Conservation (phyloP, 2,888 invertebrate genomes). For the Dasypogon diadema region DNA sequence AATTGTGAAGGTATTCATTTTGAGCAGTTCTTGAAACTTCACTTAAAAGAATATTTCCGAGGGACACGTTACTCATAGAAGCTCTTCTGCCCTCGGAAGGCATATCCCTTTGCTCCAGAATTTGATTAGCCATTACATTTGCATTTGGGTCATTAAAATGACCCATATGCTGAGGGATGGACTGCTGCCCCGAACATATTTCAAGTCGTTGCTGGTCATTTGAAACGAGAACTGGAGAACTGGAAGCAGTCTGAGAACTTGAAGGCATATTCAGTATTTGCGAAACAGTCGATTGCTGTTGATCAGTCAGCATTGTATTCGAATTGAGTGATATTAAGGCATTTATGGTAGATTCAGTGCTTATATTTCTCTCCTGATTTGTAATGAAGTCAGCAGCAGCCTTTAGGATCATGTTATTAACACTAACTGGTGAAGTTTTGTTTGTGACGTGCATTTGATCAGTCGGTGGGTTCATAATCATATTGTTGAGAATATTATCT, state of each 20-base stretch:
- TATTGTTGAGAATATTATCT: slow-evolving; percentile 66
- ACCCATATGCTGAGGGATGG: slow-evolving; percentile 52
- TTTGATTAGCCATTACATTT: slow-evolving; percentile 50
- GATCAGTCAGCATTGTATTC: slow-evolving; percentile 53
- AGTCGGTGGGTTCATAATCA: slow-evolving; percentile 64
- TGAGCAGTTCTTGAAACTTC: slow-evolving; percentile 56
- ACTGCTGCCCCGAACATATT: slow-evolving; percentile 47
- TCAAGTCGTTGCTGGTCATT: slow-evolving; percentile 53
- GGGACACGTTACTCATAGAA: slow-evolving; percentile 58
- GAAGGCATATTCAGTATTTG: slow-evolving; percentile 57
- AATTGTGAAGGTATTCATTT: slow-evolving; percentile 51
- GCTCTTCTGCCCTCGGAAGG: slow-evolving; percentile 15
- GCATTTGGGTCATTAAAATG: slow-evolving; percentile 52
- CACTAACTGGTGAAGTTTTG: slow-evolving; percentile 63
- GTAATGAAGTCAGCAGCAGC: slow-evolving; percentile 80
- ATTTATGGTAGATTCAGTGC: slow-evolving; percentile 63
- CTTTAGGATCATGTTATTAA: slow-evolving; percentile 80
- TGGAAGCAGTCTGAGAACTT: slow-evolving; percentile 56
- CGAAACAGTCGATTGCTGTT: slow-evolving; percentile 55
- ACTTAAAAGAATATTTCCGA: slow-evolving; percentile 64
- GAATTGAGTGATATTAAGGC: slow-evolving; percentile 59
- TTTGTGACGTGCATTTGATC: slow-evolving; percentile 53
- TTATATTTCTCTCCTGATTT: slow-evolving; percentile 72
- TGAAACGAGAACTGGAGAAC: slow-evolving; percentile 54
- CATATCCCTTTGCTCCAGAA: slow-evolving; percentile 39